phyloP scores from a whole-genome alignment of 2,888 invertebrate species.

The Ashinkailepas kermadecensis region DNA sequence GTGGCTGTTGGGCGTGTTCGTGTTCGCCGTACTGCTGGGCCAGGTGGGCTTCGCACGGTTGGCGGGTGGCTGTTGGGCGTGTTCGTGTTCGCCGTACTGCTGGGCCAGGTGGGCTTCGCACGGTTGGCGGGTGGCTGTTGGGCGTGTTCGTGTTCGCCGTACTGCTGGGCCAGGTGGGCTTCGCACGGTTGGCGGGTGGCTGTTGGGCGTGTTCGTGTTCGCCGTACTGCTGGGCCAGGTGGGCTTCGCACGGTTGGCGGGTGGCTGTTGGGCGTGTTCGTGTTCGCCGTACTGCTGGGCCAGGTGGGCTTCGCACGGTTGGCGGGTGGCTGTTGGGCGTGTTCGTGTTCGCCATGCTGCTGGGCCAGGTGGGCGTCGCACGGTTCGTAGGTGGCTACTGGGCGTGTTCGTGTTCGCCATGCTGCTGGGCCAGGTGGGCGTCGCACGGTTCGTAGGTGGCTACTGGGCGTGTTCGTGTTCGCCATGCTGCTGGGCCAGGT shows the following conservation, averaged over 20 bases:
- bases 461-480: conserved; percentile 91
- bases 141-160: conserved; percentile 93
- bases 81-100: conserved; percentile 86
- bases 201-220: conserved; percentile 91
- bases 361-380: conserved; percentile 56
- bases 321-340: conserved; percentile 80
- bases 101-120: conserved; percentile 56
- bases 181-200: conserved; percentile 50
- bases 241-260: not conserved
- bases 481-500: conserved; percentile 80
- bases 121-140: conserved; percentile 53
- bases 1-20: conserved; percentile 82
- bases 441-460: conserved; percentile 50
- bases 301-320: conserved; percentile 44
- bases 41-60: conserved; percentile 44
- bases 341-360: conserved; percentile 86
- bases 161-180: conserved; percentile 65
- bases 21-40: conserved; percentile 86
- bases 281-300: conserved; percentile 86
- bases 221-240: conserved; percentile 80
- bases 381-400: conserved; percentile 53
- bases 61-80: conserved; percentile 80
- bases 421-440: conserved; percentile 65
- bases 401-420: conserved; percentile 93
- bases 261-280: conserved; percentile 82